Evolutionary conservation across 53 echinoderm and acorn worm genomes (phyloP), one percentile per base, ranked within the genome.

Genomic region (Echinarachnius parma): DNA sequence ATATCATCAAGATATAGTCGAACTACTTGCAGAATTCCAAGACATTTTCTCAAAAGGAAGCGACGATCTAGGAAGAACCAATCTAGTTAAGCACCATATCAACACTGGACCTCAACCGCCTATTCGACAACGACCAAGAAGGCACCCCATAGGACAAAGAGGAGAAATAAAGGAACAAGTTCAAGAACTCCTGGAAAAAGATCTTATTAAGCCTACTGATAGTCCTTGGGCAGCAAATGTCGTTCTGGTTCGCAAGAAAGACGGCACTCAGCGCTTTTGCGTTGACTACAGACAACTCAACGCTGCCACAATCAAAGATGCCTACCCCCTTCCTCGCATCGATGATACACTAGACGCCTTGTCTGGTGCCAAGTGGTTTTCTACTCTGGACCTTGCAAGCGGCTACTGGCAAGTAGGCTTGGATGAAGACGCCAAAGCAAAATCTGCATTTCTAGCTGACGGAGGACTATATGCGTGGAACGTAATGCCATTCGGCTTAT

Each of bases 371-470:
- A n/a, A 20, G 9, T 77, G 78, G 62, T 77, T 49, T 33, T 74
- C 74, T 10, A 81, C 74, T 9, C 60, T 74, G 9, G 71, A 81
- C 25, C 36, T 81, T 16, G 72, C 74, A 10, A 72, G 61, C 33
- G 74, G 74, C 15, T 81, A 81, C 39, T 72, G 81, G 74, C 72
- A 81, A 28, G 69, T 81, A 7, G 61, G 19, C 3, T 28, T 81
- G 48, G 81, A 60, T 4, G 48, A 60, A 50, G 74, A 31, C 4
- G 74, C 56, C 1, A 72, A 52, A 31, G 36, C 27, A 20, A 72
- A 72, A 34, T 58, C 81, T 5, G 81, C 81, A 0, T 81, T 81
- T 57, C 19, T 66, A 18, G 58, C 57, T 4, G 33, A 59, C 21
- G 60, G 71, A 1, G 60, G 65, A 31, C 29, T 81, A 0, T 70